phyloP scores from a whole-genome alignment of 2,797 vertebrate species.

The Lindbergichthys nudifrons region DNA sequence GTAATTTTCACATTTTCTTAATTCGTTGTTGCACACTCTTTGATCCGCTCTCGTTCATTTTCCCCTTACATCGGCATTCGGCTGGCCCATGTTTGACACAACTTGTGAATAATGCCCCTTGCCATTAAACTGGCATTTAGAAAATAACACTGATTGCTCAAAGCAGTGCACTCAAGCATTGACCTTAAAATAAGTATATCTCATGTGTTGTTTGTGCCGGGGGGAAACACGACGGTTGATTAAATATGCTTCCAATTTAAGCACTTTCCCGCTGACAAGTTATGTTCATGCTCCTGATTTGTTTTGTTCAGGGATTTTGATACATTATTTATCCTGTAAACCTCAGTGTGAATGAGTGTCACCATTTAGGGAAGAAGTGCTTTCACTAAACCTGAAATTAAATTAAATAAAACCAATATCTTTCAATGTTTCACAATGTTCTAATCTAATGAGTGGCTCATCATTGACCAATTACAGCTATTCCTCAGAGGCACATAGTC shows the following conservation, averaged over 20 bases:
- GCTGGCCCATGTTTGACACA: slow-evolving; percentile 32
- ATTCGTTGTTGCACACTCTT: slow-evolving; percentile 22
- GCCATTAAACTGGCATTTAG: slow-evolving; percentile 74
- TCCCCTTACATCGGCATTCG: slow-evolving; percentile 26
- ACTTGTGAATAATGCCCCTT: slow-evolving; percentile 57
- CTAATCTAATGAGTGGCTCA: slow-evolving; percentile 37
- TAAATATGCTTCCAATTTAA: slow-evolving; percentile 61
- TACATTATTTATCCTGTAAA: slow-evolving; percentile 50
- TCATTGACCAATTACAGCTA: slow-evolving; percentile 26
- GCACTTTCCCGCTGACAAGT: slow-evolving; percentile 35
- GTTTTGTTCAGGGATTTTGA: slow-evolving; percentile 48
- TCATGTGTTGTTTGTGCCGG: slow-evolving; percentile 65
- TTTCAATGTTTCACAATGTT: slow-evolving; percentile 15
- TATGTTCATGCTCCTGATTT: slow-evolving; percentile 47
- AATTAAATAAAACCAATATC: background rate
- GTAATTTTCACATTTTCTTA: slow-evolving; percentile 47
- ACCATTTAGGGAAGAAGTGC: slow-evolving; percentile 10
- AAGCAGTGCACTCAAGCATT: slow-evolving; percentile 62
- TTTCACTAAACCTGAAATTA: background rate
- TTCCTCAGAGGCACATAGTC: slow-evolving; percentile 39
- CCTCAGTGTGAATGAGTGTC: slow-evolving; percentile 35
- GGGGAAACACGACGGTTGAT: slow-evolving; percentile 63
- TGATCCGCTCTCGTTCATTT: slow-evolving; percentile 17
- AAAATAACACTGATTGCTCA: slow-evolving; percentile 73
- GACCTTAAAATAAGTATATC: slow-evolving; percentile 58